Base-by-base conservation (phyloP, 1,140 invertebrate species). In the Neomicropteryx cornuta region DNA sequence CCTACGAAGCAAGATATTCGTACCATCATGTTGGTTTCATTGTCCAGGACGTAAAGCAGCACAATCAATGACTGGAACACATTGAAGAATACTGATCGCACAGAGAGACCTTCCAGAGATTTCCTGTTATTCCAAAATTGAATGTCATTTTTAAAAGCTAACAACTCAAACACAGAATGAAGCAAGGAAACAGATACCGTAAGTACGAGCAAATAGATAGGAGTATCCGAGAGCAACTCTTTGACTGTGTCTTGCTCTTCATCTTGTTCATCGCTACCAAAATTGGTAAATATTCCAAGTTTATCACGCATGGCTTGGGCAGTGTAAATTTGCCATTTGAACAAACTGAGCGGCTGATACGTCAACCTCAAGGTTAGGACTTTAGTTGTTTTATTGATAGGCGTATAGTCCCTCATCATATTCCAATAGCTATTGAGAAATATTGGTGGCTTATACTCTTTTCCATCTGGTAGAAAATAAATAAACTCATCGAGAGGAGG, bases 61-160 rank as follows among this genome's bases (percentile, higher is more conserved):
- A 99, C 93, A 44, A 99, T 82, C 2, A 95, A 54, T 0, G 92
- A 92, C 58, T 98, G 95, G 59, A 99, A 96, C 0, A 99, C 93
- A 53, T 94, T 95, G 64, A 99, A 99, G 61, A 99, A 96, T n/a
- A 99, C 93, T 1, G 93, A 96, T 42, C 95, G 77, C 6, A 99
- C 95, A 0, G 94, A 98, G 5, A 99, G 68, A 29, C 96, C 96
- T 71, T 99, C 96, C 19, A 99, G 67, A 4, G 91, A 94, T 59
- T 97, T 91, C 23, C 95, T 74, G 52, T 96, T 95, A 44, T 94
- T 93, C 97, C 97, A 99, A 58, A 99, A 99, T 68, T 99, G 96
- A 54, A 99, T 99, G 67, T 99, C 94, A 73, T 99, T 99, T 72
- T 99, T 99, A 62, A 99, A 99, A 35, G 97, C 96, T 20, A 99